These are phyloP conservation scores for Thalassophryne amazonica DNA, from an alignment of 2,797 vertebrate genomes.

Conservation along the genomic window DNA sequence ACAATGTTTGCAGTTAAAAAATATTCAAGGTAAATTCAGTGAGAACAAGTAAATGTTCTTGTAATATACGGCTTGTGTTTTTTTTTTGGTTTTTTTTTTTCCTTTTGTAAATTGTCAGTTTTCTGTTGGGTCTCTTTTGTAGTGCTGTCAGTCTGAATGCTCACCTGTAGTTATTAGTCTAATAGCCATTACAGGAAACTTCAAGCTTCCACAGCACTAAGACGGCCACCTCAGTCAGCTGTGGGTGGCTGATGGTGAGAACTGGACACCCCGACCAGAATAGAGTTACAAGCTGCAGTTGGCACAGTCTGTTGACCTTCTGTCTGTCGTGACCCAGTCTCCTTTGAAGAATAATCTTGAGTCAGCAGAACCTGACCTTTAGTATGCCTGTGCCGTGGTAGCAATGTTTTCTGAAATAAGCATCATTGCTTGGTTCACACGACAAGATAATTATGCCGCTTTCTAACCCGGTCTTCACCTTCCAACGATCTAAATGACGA, in stretches of 20 bases:
- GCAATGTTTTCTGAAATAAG: too few relatives aligned
- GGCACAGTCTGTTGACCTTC: conserved; percentile 18
- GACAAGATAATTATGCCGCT: too few relatives aligned
- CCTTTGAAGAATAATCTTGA: background rate
- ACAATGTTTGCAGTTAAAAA: too few relatives aligned
- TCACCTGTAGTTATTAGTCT: background rate
- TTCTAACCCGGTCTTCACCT: too few relatives aligned
- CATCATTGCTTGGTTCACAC: too few relatives aligned
- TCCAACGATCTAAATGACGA: too few relatives aligned
- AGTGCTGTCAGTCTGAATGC: background rate
- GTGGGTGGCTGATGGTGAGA: conserved; percentile 2
- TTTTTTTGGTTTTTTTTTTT: too few relatives aligned
- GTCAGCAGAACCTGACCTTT: conserved; percentile 17
- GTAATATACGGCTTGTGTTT: too few relatives aligned
- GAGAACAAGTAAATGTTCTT: too few relatives aligned
- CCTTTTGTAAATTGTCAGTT: too few relatives aligned
- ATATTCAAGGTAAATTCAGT: too few relatives aligned
- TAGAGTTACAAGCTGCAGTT: conserved; percentile 47
- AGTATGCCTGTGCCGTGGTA: too few relatives aligned
- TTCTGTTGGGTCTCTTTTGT: background rate
- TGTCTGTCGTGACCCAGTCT: background rate
- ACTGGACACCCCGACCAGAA: conserved; percentile 36
- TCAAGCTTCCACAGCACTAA: background rate
- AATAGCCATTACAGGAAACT: background rate
- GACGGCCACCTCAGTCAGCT: background rate